phyloP scores from a whole-genome alignment of 53 echinoderm and acorn worm genomes.

The Pentamera pediparva region DNA sequence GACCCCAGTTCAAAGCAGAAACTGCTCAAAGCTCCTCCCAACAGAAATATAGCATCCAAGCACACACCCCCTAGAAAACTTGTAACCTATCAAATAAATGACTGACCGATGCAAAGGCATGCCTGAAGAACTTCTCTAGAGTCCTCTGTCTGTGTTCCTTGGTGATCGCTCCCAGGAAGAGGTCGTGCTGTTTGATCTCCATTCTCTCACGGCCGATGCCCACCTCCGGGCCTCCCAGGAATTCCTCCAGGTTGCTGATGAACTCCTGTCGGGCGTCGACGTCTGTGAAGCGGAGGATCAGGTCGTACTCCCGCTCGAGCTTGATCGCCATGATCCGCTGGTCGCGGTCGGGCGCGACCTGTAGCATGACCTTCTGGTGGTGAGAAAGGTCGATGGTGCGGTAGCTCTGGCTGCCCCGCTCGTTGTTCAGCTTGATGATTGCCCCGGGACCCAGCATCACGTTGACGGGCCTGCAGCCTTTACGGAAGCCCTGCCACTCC shows the following conservation, averaged over 20 bases:
- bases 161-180: constrained; percentile 72
- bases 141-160: constrained; percentile 79
- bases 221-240: constrained; percentile 72
- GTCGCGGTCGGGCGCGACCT: constrained; percentile 68
- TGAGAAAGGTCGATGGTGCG: constrained; percentile 75
- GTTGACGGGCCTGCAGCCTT: constrained; percentile 63
- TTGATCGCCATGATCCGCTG: constrained; percentile 60
- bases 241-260: constrained; percentile 75
- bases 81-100: background rate
- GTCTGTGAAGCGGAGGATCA: constrained; percentile 74
- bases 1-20: too few relatives aligned
- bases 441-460: constrained; percentile 78
- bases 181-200: constrained; percentile 71
- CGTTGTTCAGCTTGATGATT: constrained; percentile 62
- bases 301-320: constrained; percentile 88
- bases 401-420: constrained; percentile 72
- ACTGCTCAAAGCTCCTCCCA: too few relatives aligned
- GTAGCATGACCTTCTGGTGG: constrained; percentile 63
- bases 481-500: constrained; percentile 84
- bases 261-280: constrained; percentile 59
- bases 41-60: too few relatives aligned
- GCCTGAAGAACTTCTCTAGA: constrained; percentile 84
- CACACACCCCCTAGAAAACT: background rate
- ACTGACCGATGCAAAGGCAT: constrained; percentile 84
- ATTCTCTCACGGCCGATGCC: constrained; percentile 74